Conservation (phyloP, 1,140 invertebrate genomes). For the Anoplophora glabripennis region DNA sequence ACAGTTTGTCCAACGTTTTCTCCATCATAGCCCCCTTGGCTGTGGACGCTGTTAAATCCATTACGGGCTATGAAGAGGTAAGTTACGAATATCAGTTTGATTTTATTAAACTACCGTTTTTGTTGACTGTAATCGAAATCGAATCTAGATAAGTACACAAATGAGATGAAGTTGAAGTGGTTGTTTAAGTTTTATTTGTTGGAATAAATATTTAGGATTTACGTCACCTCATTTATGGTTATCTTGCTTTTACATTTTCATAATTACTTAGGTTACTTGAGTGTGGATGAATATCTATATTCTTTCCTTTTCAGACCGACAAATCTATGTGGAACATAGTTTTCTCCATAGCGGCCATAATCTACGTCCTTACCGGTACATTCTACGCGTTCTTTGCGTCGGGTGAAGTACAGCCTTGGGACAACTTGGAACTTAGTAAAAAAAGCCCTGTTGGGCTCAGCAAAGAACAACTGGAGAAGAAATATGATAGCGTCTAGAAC, state of each 20-base stretch:
- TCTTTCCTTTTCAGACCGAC: constrained; percentile 25
- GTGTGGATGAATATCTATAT: not conserved
- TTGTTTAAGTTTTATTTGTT: no score
- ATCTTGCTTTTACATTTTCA: no score
- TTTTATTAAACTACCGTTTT: no score
- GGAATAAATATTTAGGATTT: no score
- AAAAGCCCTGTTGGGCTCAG: not conserved
- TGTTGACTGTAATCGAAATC: no score
- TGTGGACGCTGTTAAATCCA: not conserved
- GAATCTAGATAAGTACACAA: no score
- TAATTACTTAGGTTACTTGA: not conserved
- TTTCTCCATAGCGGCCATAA: constrained; percentile 28
- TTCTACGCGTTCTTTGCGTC: constrained; percentile 33
- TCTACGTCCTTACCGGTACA: constrained; percentile 28
- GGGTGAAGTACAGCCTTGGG: constrained; percentile 35
- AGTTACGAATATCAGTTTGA: not conserved
- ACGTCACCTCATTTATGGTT: no score
- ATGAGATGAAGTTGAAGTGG: no score
- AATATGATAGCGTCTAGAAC: no score
- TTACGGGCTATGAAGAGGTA: constrained; percentile 3
- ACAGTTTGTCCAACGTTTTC: constrained; percentile 67
- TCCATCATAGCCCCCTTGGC: constrained; percentile 64
- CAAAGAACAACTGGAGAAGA: no score
- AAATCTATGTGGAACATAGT: constrained; percentile 34
- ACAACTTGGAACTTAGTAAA: constrained; percentile 12